phyloP scores from a whole-genome alignment of 2,113 vertebrate species.

The Vulpes ferrilata region DNA sequence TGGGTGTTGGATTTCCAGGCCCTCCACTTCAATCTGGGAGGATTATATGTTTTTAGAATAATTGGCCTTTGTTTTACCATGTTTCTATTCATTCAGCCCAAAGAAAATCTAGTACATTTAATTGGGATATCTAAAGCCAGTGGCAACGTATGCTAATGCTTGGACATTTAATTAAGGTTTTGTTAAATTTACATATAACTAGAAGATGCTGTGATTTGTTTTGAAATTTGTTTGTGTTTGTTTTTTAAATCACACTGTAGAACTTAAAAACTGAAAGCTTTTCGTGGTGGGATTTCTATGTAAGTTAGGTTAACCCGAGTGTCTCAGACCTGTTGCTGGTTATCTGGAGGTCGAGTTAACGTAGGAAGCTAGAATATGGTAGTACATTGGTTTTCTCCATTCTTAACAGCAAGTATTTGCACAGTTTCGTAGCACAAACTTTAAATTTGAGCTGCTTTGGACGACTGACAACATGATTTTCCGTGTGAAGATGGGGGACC shows the following conservation, averaged over 20 bases:
- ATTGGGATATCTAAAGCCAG: slow-evolving; percentile 31
- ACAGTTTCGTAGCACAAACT: slow-evolving; percentile 47
- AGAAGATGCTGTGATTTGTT: slow-evolving; percentile 63
- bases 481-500: slow-evolving; percentile 53
- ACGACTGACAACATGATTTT: slow-evolving; percentile 23
- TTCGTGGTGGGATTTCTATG: slow-evolving; percentile 52
- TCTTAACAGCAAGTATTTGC: slow-evolving; percentile 1
- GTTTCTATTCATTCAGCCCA: slow-evolving; percentile 66
- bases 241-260: slow-evolving; percentile 64
- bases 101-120: slow-evolving; percentile 36
- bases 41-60: slow-evolving; percentile 27
- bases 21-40: slow-evolving; percentile 64
- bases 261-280: slow-evolving; percentile 53
- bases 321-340: neutral
- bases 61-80: slow-evolving; percentile 49
- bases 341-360: slow-evolving; percentile 30
- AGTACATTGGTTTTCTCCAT: slow-evolving; percentile 23
- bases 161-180: slow-evolving; percentile 61
- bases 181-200: slow-evolving; percentile 48
- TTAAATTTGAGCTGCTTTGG: slow-evolving; percentile 42
- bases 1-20: slow-evolving; percentile 64
- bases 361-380: slow-evolving; percentile 20
- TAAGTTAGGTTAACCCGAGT: slow-evolving; percentile 46
- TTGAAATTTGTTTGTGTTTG: slow-evolving; percentile 64
- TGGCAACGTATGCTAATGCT: neutral